phyloP scores from a whole-genome alignment of 1,140 invertebrate genomes.

The Neotoxoptera formosana region DNA sequence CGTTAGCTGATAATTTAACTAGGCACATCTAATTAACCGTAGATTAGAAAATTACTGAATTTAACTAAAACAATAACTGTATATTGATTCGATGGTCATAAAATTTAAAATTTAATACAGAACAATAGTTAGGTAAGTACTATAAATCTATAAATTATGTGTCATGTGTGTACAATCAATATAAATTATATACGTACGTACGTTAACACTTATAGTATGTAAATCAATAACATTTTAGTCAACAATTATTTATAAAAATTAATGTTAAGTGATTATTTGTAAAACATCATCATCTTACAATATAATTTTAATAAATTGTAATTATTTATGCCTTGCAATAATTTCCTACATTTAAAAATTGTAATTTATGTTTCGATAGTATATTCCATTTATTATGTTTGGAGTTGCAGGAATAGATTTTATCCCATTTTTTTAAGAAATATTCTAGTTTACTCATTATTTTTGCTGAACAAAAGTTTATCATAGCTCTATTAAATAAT shows the following conservation, averaged over 20 bases:
- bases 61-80: not conserved
- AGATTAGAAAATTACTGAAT: not conserved
- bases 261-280: too few relatives aligned
- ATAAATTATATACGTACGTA: not conserved
- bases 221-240: not conserved
- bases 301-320: too few relatives aligned
- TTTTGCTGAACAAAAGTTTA: too few relatives aligned
- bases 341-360: too few relatives aligned
- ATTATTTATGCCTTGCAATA: too few relatives aligned
- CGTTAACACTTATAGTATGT: not conserved
- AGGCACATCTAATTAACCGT: not conserved
- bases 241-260: not conserved
- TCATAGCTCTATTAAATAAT: too few relatives aligned
- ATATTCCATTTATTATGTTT: too few relatives aligned
- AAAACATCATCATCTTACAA: too few relatives aligned
- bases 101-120: not conserved
- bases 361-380: too few relatives aligned
- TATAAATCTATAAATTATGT: not conserved
- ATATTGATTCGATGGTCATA: not conserved
- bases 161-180: not conserved
- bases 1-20: not conserved
- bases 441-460: too few relatives aligned
- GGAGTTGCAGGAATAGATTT: too few relatives aligned
- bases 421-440: too few relatives aligned
- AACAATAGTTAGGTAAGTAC: not conserved